These are phyloP conservation scores for Ennomos quercinarius DNA, from an alignment of 2,888 invertebrate genomes.

Conservation along the genomic window DNA sequence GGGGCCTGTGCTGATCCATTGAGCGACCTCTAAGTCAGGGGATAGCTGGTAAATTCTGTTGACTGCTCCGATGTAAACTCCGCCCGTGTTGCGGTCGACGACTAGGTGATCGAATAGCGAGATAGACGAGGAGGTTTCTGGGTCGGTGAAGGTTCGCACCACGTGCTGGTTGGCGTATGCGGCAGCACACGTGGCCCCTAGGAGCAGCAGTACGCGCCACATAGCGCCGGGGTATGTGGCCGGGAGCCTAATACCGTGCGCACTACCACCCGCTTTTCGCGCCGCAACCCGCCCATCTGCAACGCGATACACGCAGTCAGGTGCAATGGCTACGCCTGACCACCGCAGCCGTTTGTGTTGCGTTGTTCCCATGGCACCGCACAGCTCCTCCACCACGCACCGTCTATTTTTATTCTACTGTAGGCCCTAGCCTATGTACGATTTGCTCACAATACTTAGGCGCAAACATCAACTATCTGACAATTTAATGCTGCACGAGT, in stretches of 20 bases:
- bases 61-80: slow-evolving; percentile 94
- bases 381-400: slow-evolving; percentile 69
- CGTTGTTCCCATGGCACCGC: slow-evolving; percentile 80
- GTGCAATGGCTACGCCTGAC: slow-evolving; percentile 69
- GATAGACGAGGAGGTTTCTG: slow-evolving; percentile 82
- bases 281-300: slow-evolving; percentile 75
- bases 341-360: slow-evolving; percentile 57
- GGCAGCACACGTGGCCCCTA: slow-evolving; percentile 83
- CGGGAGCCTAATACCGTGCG: slow-evolving; percentile 72
- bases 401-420: slow-evolving; percentile 54
- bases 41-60: slow-evolving; percentile 97
- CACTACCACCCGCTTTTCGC: slow-evolving; percentile 67
- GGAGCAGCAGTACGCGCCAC: slow-evolving; percentile 86
- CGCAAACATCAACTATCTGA: slow-evolving; percentile 50
- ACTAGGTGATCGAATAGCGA: slow-evolving; percentile 95
- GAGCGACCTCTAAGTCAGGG: slow-evolving; percentile 92
- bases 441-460: slow-evolving; percentile 56
- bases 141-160: slow-evolving; percentile 88
- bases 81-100: slow-evolving; percentile 96
- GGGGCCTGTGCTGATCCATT: slow-evolving; percentile 94
- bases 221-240: slow-evolving; percentile 82
- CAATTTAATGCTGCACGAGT: slow-evolving; percentile 59
- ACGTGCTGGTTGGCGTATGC: slow-evolving; percentile 87
- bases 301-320: slow-evolving; percentile 83
- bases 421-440: slow-evolving; percentile 57